Evolutionary conservation across 2,113 vertebrate species (phyloP).

Genomic region (Microcebus ravelobensis): DNA sequence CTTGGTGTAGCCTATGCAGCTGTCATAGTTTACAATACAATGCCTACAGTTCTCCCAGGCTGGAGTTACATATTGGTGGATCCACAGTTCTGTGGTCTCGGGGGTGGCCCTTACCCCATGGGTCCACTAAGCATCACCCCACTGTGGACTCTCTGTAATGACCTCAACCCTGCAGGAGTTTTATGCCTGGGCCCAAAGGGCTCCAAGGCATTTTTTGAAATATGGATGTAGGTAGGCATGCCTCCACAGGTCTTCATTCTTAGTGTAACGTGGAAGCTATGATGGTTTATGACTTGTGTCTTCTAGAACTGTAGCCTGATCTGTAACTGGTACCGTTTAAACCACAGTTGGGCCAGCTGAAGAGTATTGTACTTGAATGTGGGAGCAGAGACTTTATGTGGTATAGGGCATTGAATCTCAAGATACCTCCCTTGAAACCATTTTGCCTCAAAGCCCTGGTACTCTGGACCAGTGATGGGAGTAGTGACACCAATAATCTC

Average conservation of each 20-base stretch:
- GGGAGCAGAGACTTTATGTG: background rate
- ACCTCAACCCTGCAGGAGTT: background rate
- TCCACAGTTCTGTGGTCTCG: background rate
- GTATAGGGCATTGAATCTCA: background rate
- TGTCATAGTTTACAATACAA: background rate
- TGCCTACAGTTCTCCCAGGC: background rate
- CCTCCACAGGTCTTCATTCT: background rate
- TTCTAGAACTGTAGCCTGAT: background rate
- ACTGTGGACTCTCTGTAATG: background rate
- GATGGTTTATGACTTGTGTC: background rate
- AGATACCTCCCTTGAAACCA: background rate
- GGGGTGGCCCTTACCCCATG: background rate
- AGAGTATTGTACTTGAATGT: background rate
- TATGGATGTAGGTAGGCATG: background rate
- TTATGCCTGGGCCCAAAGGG: background rate
- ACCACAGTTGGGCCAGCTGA: background rate
- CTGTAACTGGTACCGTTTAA: background rate
- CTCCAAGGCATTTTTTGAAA: background rate
- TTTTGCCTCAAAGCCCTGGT: background rate
- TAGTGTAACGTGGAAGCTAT: background rate
- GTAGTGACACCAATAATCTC: background rate
- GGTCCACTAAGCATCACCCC: background rate
- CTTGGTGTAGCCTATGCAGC: background rate
- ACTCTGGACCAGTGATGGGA: background rate
- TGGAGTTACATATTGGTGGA: background rate